phyloP scores from a whole-genome alignment of 2,113 vertebrate genomes.

The Mormyrus iriodes region DNA sequence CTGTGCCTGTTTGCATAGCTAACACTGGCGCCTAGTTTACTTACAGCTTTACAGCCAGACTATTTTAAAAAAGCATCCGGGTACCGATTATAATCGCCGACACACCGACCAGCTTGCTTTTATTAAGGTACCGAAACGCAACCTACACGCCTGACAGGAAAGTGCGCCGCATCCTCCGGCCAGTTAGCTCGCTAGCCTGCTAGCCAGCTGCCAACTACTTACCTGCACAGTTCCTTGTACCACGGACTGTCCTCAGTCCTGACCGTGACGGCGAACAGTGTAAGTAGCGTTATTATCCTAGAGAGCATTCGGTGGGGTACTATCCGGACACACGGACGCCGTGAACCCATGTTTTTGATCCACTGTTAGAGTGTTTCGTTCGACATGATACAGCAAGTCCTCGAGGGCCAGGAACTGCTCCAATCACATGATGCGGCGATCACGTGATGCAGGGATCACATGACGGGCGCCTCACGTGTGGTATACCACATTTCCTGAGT shows the following conservation, averaged over 20 bases:
- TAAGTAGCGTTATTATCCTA: not conserved
- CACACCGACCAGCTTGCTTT: not conserved
- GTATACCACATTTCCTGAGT: not conserved
- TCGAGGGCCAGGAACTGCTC: conserved; percentile 32
- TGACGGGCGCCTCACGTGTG: not conserved
- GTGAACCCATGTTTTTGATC: conserved; percentile 22
- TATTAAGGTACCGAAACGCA: not conserved
- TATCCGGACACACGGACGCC: not conserved
- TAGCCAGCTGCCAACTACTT: conserved; percentile 4
- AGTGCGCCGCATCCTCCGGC: not conserved
- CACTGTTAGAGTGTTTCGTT: conserved; percentile 4
- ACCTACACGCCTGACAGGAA: not conserved
- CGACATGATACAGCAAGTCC: conserved; percentile 45
- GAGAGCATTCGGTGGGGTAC: not conserved
- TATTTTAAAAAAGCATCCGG: not conserved
- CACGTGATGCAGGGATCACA: conserved; percentile 18
- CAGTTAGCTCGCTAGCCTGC: not conserved
- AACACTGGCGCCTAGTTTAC: not conserved
- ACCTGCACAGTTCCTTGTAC: conserved; percentile 47
- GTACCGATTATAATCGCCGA: not conserved
- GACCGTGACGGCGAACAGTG: not conserved
- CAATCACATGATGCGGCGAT: conserved; percentile 35
- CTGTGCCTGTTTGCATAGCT: not conserved
- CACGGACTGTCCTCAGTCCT: conserved; percentile 24
- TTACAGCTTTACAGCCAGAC: not conserved